These are phyloP conservation scores for Iphiclides podalirius DNA, from an alignment of 2,888 invertebrate species.

Conservation along the genomic window DNA sequence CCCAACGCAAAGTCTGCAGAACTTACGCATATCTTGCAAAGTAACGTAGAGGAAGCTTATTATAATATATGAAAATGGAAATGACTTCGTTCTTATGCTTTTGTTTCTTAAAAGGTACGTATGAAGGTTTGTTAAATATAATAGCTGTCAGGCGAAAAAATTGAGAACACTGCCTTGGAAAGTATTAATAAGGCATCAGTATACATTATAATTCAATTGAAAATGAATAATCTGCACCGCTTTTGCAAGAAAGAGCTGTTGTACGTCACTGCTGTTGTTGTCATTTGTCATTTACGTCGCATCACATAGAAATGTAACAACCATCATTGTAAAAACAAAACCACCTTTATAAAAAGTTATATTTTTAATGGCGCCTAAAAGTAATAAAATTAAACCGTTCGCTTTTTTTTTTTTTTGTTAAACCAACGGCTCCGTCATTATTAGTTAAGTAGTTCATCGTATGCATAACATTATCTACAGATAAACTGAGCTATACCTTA, in stretches of 20 bases:
- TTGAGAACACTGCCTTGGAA: neutral
- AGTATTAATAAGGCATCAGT: slow-evolving; percentile 11
- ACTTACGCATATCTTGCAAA: slow-evolving; percentile 47
- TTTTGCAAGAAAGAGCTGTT: slow-evolving; percentile 10
- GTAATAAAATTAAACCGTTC: too few species aligned
- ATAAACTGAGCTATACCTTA: too few species aligned
- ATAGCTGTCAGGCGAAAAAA: neutral
- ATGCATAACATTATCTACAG: too few species aligned
- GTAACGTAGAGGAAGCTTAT: too few species aligned
- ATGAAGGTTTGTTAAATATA: neutral
- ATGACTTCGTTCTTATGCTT: too few species aligned
- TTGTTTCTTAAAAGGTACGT: neutral
- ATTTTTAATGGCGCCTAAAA: too few species aligned
- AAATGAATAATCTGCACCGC: slow-evolving; percentile 7
- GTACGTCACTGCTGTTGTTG: slow-evolving; percentile 8
- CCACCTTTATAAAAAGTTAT: too few species aligned
- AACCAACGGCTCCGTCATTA: too few species aligned
- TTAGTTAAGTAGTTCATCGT: too few species aligned
- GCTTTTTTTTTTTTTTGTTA: too few species aligned
- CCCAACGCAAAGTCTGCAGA: slow-evolving; percentile 37
- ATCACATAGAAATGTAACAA: neutral
- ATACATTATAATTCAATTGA: slow-evolving; percentile 18
- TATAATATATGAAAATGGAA: too few species aligned
- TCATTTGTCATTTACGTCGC: neutral
- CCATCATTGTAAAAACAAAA: neutral